A percentile compares a stretch with the other conserved stretches of the same genome.
phyloP scores from a whole-genome alignment of 2,888 invertebrate species.

The Hoplodrina ambigua region DNA sequence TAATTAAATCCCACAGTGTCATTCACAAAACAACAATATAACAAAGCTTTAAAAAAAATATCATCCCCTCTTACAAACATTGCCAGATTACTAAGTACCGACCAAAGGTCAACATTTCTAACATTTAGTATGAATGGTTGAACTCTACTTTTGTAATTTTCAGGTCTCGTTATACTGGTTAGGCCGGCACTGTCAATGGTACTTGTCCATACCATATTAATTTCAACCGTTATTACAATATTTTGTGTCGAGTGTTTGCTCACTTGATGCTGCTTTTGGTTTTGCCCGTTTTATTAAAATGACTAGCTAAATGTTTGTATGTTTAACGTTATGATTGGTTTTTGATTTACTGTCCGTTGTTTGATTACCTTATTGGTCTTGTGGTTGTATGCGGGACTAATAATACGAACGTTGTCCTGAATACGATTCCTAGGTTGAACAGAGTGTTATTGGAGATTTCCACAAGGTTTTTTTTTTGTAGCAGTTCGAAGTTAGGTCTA shows the following conservation, averaged over 20 bases:
- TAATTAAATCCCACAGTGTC: conserved; percentile 12
- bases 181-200: conserved; percentile 31
- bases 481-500: too few relatives aligned
- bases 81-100: conserved; percentile 9
- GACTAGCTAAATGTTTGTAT: conserved; percentile 6
- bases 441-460: too few relatives aligned
- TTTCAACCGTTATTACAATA: conserved; percentile 43
- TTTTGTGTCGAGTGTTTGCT: conserved; percentile 46
- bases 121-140: not conserved
- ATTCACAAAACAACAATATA: conserved; percentile 18
- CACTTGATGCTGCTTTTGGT: conserved; percentile 29
- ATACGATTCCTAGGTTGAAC: too few relatives aligned
- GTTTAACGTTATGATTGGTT: not conserved
- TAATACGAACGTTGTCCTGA: too few relatives aligned
- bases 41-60: conserved; percentile 19
- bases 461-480: too few relatives aligned
- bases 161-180: conserved; percentile 22
- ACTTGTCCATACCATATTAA: conserved; percentile 44
- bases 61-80: conserved; percentile 11
- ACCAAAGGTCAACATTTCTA: not conserved
- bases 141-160: conserved; percentile 10
- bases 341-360: not conserved
- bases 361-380: not conserved
- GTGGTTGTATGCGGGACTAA: too few relatives aligned
- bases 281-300: conserved; percentile 7